Evolutionary conservation across 2,113 vertebrate species (phyloP).

Genomic region (Macroglossus sobrinus): DNA sequence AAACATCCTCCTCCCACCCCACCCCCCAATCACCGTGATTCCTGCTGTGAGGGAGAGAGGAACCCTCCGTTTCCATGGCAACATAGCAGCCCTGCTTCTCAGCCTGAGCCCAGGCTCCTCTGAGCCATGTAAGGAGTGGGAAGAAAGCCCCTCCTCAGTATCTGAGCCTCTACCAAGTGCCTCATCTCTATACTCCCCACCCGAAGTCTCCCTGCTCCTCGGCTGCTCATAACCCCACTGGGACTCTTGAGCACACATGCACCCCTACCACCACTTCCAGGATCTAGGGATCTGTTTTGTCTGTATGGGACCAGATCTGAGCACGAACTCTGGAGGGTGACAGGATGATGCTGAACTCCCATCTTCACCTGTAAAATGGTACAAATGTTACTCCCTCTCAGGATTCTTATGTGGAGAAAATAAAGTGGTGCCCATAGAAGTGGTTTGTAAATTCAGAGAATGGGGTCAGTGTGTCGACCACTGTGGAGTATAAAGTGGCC

Average conservation of each 20-base stretch:
- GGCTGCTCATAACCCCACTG: background rate
- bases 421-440: background rate
- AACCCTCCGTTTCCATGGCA: conserved; percentile 76
- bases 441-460: background rate
- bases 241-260: background rate
- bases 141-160: conserved; percentile 64
- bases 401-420: background rate
- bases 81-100: conserved; percentile 77
- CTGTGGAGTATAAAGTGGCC: background rate
- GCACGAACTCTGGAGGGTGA: background rate
- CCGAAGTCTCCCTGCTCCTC: background rate
- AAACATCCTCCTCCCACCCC: conserved; percentile 66
- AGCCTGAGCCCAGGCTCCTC: conserved; percentile 77
- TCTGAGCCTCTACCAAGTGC: background rate
- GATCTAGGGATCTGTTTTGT: background rate
- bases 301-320: background rate
- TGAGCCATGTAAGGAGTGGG: conserved; percentile 68
- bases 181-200: background rate
- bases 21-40: conserved; percentile 68
- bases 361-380: background rate
- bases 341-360: conserved; percentile 24
- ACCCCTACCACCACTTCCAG: background rate
- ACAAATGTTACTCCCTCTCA: background rate
- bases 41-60: conserved; percentile 78
- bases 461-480: background rate